Evolutionary conservation across 2,797 vertebrate species (phyloP).

Genomic region (Sebastes taczanowskii): DNA sequence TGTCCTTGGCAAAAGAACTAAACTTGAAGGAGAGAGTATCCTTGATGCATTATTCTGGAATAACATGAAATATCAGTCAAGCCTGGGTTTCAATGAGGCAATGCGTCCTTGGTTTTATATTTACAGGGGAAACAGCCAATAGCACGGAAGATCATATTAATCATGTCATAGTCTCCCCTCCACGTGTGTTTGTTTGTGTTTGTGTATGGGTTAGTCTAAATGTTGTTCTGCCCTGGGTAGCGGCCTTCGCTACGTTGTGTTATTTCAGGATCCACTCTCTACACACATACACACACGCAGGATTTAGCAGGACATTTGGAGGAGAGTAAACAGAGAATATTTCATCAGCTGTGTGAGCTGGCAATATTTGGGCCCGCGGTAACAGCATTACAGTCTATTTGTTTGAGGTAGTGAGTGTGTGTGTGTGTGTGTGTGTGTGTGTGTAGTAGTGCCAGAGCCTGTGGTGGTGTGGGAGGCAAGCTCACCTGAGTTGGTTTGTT

Average conservation of each 20-base stretch:
- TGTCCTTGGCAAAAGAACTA: constrained; percentile 20
- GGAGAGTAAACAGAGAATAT: constrained; percentile 79
- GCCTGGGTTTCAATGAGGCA: constrained; percentile 33
- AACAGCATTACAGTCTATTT: constrained; percentile 73
- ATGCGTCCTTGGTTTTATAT: constrained; percentile 56
- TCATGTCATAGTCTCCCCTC: constrained; percentile 30
- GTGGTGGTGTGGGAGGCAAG: constrained; percentile 41
- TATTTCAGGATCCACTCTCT: constrained; percentile 53
- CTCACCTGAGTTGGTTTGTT: constrained; percentile 65
- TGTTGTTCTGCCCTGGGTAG: constrained; percentile 47
- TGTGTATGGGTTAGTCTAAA: constrained; percentile 46
- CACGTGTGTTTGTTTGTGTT: constrained; percentile 34
- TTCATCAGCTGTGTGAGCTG: constrained; percentile 81
- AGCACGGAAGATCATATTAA: constrained; percentile 44
- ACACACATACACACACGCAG: constrained; percentile 37
- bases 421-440: constrained; percentile 9
- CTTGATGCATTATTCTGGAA: constrained; percentile 55
- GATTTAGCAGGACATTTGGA: constrained; percentile 76
- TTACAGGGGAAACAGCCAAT: constrained; percentile 45
- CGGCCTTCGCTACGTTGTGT: constrained; percentile 40
- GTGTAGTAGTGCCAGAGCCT: constrained; percentile 27
- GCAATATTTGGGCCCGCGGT: constrained; percentile 70
- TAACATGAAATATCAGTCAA: constrained; percentile 43
- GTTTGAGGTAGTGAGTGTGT: constrained; percentile 46
- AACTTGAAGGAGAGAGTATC: constrained; percentile 32